Base-by-base conservation (phyloP, 2,888 invertebrate species). In the Rhingia campestris region DNA sequence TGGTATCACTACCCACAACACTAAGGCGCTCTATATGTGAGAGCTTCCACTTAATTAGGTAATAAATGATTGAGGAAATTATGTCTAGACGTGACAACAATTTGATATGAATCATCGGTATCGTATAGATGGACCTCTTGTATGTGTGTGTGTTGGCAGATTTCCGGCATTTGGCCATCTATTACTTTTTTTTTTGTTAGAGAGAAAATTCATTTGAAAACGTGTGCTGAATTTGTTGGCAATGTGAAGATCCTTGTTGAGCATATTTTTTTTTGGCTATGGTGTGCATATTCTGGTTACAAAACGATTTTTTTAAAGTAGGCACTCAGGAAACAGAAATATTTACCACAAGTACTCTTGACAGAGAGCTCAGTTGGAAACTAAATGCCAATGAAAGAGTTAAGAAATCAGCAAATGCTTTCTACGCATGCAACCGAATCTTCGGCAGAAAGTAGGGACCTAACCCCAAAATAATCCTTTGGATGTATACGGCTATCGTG, bases 21-120 rank as follows among this genome's bases (percentile, higher is more conserved):
- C 43, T 33, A 66, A 59, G 37, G 41, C 54, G 64, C 54, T 53
- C 10, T 1, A 12, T 54, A 41, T 64, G 41, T 69, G 75, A 74
- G 66, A 70, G 80, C 89, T 90, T 90, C 90, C 90, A 90, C 90
- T 90, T 91, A 91, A 91, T 91, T 91, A 90, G 89, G 89, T 90
- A 90, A 90, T 91, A 90, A 90, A 91, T 90, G 91, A 90, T 90
- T 90, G 91, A 90, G 89, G 90, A 91, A 90, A 91, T 91, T 90
- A 91, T 90, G 90, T 91, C 90, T 91, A 90, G 91, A 91, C 91
- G 91, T 91, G 91, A 91, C 90, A 88, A 87, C 88, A 89, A 91
- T 90, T 89, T 45, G 87, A 88, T 88, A 90, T 89, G 87, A 86
- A 86, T 81, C 81, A 80, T 73, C 59, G 67, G 53, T 56, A 47